Conservation (phyloP, 2,113 vertebrate genomes). For the Heterotis niloticus region DNA sequence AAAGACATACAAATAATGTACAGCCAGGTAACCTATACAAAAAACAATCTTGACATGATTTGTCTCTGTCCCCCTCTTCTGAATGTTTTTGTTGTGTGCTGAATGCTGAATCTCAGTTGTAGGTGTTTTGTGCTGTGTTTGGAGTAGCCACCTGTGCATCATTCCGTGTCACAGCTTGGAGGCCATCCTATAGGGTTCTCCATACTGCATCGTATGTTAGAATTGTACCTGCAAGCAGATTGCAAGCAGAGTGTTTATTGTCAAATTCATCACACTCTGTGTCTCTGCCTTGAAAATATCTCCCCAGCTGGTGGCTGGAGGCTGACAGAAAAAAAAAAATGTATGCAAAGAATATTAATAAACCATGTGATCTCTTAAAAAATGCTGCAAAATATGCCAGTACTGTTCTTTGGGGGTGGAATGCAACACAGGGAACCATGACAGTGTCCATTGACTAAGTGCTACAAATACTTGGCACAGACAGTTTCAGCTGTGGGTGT, state of each 20-base stretch:
- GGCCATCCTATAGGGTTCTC: constrained; percentile 25
- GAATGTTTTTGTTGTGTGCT: constrained; percentile 12
- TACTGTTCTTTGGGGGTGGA: constrained; percentile 12
- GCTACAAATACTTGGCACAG: background rate
- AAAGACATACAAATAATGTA: constrained; percentile 13
- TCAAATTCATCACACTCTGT: constrained; percentile 63
- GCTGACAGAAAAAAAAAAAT: constrained; percentile 48
- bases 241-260: constrained; percentile 63
- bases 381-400: constrained; percentile 36
- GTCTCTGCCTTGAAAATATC: constrained; percentile 55
- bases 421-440: constrained; percentile 3
- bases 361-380: constrained; percentile 43
- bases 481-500: background rate
- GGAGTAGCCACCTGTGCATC: constrained; percentile 40
- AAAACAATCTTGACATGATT: constrained; percentile 4
- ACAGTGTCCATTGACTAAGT: background rate
- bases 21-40: background rate
- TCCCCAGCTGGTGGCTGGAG: constrained; percentile 44
- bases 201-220: constrained; percentile 33
- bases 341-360: constrained; percentile 54
- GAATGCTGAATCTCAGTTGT: constrained; percentile 35
- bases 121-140: constrained; percentile 25
- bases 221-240: constrained; percentile 46
- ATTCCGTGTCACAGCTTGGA: constrained; percentile 22
- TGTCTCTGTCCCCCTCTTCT: background rate